Conservation (phyloP, 1,140 invertebrate genomes). For the Calycopis cecrops region DNA sequence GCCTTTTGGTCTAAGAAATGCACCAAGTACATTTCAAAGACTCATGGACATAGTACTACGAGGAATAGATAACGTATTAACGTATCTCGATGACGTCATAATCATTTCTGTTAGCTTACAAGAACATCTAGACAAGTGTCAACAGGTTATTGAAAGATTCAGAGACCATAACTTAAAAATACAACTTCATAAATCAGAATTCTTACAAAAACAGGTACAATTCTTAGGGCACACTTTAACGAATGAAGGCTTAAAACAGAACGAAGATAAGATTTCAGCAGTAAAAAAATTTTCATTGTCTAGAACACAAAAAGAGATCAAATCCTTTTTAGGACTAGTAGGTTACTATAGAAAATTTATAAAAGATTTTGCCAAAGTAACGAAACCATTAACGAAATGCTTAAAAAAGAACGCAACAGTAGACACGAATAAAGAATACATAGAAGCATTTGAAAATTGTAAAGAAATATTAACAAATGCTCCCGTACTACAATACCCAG, state of each 20-base stretch:
- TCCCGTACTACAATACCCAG: neutral
- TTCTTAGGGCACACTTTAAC: slow-evolving; percentile 7
- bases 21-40: neutral
- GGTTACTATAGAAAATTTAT: slow-evolving; percentile 10
- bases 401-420: no score
- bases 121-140: slow-evolving; percentile 15
- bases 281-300: neutral
- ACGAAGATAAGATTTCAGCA: neutral
- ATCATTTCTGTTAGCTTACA: slow-evolving; percentile 19
- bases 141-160: slow-evolving; percentile 16
- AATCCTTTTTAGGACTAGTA: slow-evolving; percentile 1
- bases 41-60: no score
- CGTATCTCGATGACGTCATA: slow-evolving; percentile 37
- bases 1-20: no score
- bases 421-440: no score
- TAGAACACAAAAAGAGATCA: neutral
- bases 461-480: slow-evolving; percentile 2
- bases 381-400: neutral
- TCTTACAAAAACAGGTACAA: neutral
- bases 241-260: neutral
- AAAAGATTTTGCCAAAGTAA: neutral
- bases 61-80: slow-evolving; percentile 24
- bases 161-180: slow-evolving; percentile 14
- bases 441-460: no score
- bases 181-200: slow-evolving; percentile 16